Evolutionary conservation across 2,113 vertebrate species (phyloP).

Genomic region (Cryptotis parvus): DNA sequence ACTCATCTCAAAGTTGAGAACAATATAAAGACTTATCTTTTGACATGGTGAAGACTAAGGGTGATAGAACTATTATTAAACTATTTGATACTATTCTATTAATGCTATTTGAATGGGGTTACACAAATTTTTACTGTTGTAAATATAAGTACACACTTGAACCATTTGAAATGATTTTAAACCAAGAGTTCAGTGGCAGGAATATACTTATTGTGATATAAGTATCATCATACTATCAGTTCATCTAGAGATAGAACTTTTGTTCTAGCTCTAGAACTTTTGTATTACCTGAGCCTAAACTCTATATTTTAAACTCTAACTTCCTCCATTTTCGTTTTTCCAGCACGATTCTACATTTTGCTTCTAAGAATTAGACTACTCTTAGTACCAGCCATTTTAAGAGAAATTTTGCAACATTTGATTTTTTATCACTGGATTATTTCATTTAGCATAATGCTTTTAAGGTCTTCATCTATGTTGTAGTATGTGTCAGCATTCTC

Average conservation of each 20-base stretch:
- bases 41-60: constrained; percentile 18
- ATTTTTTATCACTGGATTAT: not conserved
- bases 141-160: not conserved
- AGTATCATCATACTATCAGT: not conserved
- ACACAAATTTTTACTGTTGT: constrained; percentile 1
- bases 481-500: not conserved
- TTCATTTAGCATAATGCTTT: not conserved
- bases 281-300: not conserved
- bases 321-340: too few relatives aligned
- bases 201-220: not conserved
- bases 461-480: not conserved
- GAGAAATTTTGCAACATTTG: not conserved
- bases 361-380: not conserved
- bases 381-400: not conserved
- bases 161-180: not conserved
- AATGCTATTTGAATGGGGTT: not conserved
- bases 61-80: not conserved
- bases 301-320: not conserved
- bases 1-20: constrained; percentile 11
- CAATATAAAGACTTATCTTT: not conserved
- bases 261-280: not conserved
- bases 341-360: not conserved
- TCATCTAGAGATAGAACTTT: too few relatives aligned
- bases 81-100: not conserved
- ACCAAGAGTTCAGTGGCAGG: not conserved